Base-by-base conservation (phyloP, 2,888 invertebrate genomes). In the Dynastes maya region DNA sequence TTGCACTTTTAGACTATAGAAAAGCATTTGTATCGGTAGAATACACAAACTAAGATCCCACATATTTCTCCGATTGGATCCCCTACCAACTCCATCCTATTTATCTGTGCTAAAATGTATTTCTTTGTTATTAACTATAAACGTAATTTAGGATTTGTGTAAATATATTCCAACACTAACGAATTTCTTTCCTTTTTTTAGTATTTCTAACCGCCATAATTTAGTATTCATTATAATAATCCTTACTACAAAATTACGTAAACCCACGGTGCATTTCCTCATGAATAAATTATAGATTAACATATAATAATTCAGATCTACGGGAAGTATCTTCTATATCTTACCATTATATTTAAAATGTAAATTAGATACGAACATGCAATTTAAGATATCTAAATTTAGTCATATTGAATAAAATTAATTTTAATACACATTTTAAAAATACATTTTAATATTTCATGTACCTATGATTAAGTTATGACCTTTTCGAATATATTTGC, bases 311-410 rank as follows among this genome's bases (percentile, higher is more conserved):
- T 32, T 63, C 32, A 27, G 29, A 32, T 32, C 29, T 63, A 63
- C 32, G 63, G 32, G 13, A 29, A 29, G 29, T 63, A 32, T 63
- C 63, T 32, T 63, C 63, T 16, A 55, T 55, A 32, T 63, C 63
- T 63, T 29, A 29, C 63, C 29, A 27, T 11, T 11, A 63, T 63
- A 63, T 63, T 63, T 29, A 63, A 63, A 27, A 63, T 63, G 63
- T 32, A 63, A 63, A 63, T 63, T 63, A 63, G n/a, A 63, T 63
- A 32, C 32, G 32, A 63, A 29, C 63, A 63, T 63, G 63, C 32
- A 63, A 63, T 63, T 63, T 63, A 63, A 63, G 63, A 63, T 63
- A 63, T 9, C 49, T 27, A 27, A 68, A 68, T 68, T 68, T 68
- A 49, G 68, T 16, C 49, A 68, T 49, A 49, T 27, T 27, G 27